A percentile compares a stretch with the other conserved stretches of the same genome.
phyloP scores from a whole-genome alignment of 2,113 vertebrate species.

The Glaucidium brasilianum region DNA sequence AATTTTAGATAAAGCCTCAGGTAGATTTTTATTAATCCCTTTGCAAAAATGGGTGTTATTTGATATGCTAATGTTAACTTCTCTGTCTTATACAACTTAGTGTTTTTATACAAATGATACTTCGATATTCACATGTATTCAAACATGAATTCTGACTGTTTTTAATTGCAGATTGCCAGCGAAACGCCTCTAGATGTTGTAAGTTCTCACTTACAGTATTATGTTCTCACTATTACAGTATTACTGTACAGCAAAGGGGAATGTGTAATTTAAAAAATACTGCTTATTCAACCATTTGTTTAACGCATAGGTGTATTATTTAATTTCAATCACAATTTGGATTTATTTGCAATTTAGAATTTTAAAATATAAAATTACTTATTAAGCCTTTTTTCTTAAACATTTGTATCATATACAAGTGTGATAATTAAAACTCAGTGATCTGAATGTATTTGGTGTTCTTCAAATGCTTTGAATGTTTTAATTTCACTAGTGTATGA shows the following conservation, averaged over 20 bases:
- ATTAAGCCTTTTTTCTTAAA: neutral
- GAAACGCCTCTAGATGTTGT: constrained; percentile 98
- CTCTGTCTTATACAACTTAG: neutral
- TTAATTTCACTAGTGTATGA: neutral
- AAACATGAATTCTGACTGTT: neutral
- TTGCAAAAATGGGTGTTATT: neutral
- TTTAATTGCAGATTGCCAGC: constrained; percentile 89
- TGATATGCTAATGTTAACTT: neutral
- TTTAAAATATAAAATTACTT: neutral
- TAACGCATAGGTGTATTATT: neutral
- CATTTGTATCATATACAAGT: neutral
- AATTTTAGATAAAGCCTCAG: neutral
- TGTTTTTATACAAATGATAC: neutral
- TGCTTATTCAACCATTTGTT: neutral
- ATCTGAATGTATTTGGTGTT: neutral
- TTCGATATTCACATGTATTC: constrained; percentile 29
- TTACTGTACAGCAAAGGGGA: neutral
- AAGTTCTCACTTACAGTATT: constrained; percentile 79
- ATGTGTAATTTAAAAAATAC: neutral
- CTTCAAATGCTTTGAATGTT: neutral
- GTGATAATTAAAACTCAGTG: neutral
- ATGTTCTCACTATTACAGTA: neutral
- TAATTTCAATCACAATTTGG: neutral
- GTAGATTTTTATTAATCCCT: neutral
- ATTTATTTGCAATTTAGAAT: neutral